Evolutionary conservation across 2,888 invertebrate genomes (phyloP), one percentile per base, ranked within the genome.

Genomic region (Prostheceraeus crozeri): DNA sequence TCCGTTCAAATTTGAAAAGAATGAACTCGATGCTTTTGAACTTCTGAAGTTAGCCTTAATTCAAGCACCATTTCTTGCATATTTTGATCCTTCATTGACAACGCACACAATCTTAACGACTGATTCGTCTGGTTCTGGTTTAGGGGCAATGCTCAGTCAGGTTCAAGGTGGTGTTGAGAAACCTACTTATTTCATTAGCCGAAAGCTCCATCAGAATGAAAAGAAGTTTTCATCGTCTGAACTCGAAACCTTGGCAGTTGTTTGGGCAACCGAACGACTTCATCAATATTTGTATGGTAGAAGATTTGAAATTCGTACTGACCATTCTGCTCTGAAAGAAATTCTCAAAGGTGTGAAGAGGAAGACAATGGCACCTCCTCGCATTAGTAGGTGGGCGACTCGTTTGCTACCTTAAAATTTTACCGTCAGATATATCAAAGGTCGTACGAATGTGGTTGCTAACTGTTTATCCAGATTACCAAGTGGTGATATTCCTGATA

Each of bases 161-260:
- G 33, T 54, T 4, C 45, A 54, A 35, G 54, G 33, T 35, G 54
- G 54, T 27, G 51, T 51, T 51, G 54, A 54, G 33, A 23, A 28
- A 10, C 54, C 54, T 4, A 35, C 33, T 16, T 54, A 54, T 28
- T 54, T 6, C 25, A 51, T 54, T 6, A 54, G 54, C 35, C 31
- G 45, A 19, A 54, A 54, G 28, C 16, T 35, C 8, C 35, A 11
- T 3, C 3, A 54, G 3, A 16, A 11, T 3, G 54, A 54, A 16
- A 35, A 6, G 27, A 54, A 54, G 19, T 54, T 6, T 46, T 30
- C 33, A 3, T 33, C 11, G 8, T 30, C 35, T 4, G 54, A 54
- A 46, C 21, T 35, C 31, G 54, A 54, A 54, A 35, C 35, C 19
- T 46, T 35, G 33, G 54, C 54, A 19, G 54, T 54, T 4, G 6